Base-by-base conservation (phyloP, 2,888 invertebrate genomes). In the Liopterus haemorrhoidalis region DNA sequence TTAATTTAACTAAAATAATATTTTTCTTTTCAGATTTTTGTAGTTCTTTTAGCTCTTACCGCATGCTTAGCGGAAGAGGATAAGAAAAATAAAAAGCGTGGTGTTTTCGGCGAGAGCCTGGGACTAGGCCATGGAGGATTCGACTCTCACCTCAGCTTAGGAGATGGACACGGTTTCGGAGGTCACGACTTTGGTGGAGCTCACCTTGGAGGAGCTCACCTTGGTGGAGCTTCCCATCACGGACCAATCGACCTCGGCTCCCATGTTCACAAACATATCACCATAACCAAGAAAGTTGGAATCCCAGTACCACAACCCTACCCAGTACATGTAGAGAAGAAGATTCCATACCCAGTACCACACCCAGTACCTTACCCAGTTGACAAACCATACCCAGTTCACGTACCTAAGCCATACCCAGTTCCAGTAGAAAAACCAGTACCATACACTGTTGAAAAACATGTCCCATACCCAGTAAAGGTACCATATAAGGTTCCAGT, bases 21-120 rank as follows among this genome's bases (percentile, higher is more conserved):
- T n/a, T 41, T 4, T 20, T n/a, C 12, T 42, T 43, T 35, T 6
- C 30, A 43, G 43, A 28, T 43, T 4, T 36, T 43, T 43, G 43
- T 43, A 36, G 43, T 43, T 43, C 43, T 43, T 36, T 37, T 43
- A 43, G 43, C 43, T 43, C 43, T 43, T 28, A 30, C 43, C 37
- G 43, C 43, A 22, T 12, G 6, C 37, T 3, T 14, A 4, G 43
- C 43, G 36, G 43, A 43, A 37, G 43, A 43, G 43, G 43, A 36
- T 12, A 43, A 43, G 43, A 43, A 43, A 43, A 37, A 37, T 11
- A 36, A 43, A 15, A 43, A 43, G 24, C 43, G 43, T 22, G 43
- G 43, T 15, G 15, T 40, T 20, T 40, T 40, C 30, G 39, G 30
- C 15, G 39, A 40, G 30, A 12, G 28, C 28, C 16, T 16, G 4